phyloP scores from a whole-genome alignment of 2,797 vertebrate species.

The Streptopelia turtur region DNA sequence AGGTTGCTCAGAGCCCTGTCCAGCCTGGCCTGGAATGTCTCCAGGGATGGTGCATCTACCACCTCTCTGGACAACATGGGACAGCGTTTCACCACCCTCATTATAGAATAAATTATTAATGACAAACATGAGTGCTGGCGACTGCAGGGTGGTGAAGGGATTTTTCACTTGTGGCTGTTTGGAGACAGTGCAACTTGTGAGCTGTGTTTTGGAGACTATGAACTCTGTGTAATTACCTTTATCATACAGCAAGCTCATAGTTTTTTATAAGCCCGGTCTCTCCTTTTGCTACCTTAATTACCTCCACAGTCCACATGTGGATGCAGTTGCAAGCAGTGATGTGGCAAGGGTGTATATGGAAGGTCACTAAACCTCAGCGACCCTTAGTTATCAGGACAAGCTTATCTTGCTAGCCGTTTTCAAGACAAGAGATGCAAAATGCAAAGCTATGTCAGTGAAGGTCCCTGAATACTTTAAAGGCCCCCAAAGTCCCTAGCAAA shows the following conservation, averaged over 20 bases:
- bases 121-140: accelerated
- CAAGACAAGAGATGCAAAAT: neutral
- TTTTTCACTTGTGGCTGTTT: neutral
- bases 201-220: neutral
- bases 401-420: constrained; percentile 27
- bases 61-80: no score
- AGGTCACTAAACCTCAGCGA: neutral
- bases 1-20: no score
- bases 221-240: neutral
- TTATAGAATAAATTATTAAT: no score
- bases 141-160: accelerated
- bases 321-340: neutral
- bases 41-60: no score
- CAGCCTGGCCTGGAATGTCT: no score
- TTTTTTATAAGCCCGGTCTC: neutral
- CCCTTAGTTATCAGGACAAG: neutral
- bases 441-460: neutral
- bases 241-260: neutral
- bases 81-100: no score
- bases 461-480: neutral
- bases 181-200: neutral
- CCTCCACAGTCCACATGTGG: neutral
- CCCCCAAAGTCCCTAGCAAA: neutral
- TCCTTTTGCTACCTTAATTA: constrained; percentile 1
- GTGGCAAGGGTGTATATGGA: neutral